Evolutionary conservation across 2,113 vertebrate species (phyloP), one percentile per base, ranked within the genome.

Genomic region (Myocastor coypus): DNA sequence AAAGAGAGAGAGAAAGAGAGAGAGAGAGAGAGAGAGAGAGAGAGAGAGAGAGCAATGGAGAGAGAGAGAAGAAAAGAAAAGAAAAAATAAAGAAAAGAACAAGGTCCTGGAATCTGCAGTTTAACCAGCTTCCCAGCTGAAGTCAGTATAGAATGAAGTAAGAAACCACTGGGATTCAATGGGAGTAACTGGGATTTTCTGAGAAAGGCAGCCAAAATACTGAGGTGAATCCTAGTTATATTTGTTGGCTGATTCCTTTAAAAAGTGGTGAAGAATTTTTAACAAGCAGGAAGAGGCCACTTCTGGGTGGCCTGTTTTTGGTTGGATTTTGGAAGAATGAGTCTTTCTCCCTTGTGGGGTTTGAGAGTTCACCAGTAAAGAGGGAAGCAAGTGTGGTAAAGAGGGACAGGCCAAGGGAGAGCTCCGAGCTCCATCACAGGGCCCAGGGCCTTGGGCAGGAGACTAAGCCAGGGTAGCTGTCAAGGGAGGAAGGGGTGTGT

Each of bases 331-430:
- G 88, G 26, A 96, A 92, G 55, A 89, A 30, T 55, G 93, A 5
- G 37, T 94, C 75, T 97, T 97, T 86, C 19, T 97, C 95, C 83
- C 34, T 61, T 13, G 82, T 87, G 84, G 82, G 82, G 95, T 96
- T 91, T 55, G 71, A 89, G 95, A 96, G 59, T 78, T 80, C 82
- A 78, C 7, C 34, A 61, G 37, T 42, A 37, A 78, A 22, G 26
- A 64, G 61, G 73, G 80, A 69, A 19, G 64, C 85, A 87, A 22
- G 11, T 11, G 52, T 32, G 61, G 59, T 46, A 66, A 71, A 85
- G 77, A 55, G 42, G 12, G 80, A 30, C 22, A 0, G 34, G 32
- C 13, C 37, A 19, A 52, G 46, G 28, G 77, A 19, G 30, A 7
- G 20, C 68, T 26, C 66, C 6, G 0, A 30, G 3, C 10, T 84